A percentile compares a stretch with the other conserved stretches of the same genome.
These are phyloP conservation scores for Eucidaris tribuloides DNA, from an alignment of 35 echinoderm and acorn worm species.

Conservation along the genomic window DNA sequence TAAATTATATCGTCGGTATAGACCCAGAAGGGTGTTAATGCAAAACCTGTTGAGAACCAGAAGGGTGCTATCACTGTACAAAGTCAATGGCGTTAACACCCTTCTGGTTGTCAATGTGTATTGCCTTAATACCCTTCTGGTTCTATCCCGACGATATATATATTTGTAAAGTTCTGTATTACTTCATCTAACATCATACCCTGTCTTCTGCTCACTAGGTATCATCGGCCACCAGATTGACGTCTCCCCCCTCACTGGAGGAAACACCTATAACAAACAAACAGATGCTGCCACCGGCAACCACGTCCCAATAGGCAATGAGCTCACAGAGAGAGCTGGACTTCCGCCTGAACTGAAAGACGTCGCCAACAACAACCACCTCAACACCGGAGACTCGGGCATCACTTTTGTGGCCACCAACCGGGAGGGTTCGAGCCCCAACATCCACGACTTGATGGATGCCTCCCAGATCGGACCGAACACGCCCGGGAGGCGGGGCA, in stretches of 20 bases:
- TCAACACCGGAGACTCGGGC: constrained; percentile 28
- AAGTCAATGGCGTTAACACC: too few relatives aligned
- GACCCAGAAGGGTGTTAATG: too few relatives aligned
- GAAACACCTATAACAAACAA: neutral
- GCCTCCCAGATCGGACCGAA: neutral
- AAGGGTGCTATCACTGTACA: too few relatives aligned
- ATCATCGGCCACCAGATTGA: constrained; percentile 74
- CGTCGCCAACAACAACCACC: constrained; percentile 64
- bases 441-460: neutral
- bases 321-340: neutral
- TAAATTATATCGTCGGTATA: too few relatives aligned
- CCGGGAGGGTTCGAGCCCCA: neutral
- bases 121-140: too few relatives aligned
- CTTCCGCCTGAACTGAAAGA: constrained; percentile 48
- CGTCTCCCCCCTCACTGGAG: constrained; percentile 74
- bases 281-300: neutral
- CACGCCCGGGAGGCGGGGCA: constrained; percentile 26
- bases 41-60: too few relatives aligned
- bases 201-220: constrained; percentile 23
- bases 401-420: constrained; percentile 36
- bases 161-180: too few relatives aligned
- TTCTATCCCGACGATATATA: too few relatives aligned
- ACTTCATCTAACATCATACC: neutral
- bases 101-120: too few relatives aligned
- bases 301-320: neutral